Percentiles rank a stretch among this genome's conserved stretches.
These are phyloP conservation scores for Drosophila histrio DNA, from an alignment of 2,888 invertebrate genomes.

Conservation along the genomic window DNA sequence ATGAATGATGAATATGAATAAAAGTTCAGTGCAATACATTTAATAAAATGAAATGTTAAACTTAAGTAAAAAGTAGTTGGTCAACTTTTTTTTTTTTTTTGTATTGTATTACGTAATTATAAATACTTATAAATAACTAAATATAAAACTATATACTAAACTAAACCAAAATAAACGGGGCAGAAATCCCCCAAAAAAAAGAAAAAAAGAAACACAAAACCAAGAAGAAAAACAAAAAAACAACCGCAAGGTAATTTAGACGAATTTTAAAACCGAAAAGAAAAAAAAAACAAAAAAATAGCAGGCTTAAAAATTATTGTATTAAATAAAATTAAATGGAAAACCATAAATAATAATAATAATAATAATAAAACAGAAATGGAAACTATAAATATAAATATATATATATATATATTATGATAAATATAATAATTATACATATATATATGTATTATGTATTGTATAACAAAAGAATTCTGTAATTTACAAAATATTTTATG, in stretches of 20 bases:
- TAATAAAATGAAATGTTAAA: slow-evolving; percentile 51
- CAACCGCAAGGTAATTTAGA: slow-evolving; percentile 70
- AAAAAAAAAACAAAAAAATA: slow-evolving; percentile 40
- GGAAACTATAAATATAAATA: slow-evolving; percentile 49
- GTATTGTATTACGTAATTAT: slow-evolving; percentile 69
- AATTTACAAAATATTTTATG: slow-evolving; percentile 80
- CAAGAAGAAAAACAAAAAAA: slow-evolving; percentile 20
- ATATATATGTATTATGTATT: slow-evolving; percentile 72
- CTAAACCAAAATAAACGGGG: slow-evolving; percentile 1
- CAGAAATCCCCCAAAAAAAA: neutral
- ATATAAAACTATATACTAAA: slow-evolving; percentile 32
- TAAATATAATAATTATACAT: slow-evolving; percentile 52
- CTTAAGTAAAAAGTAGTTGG: slow-evolving; percentile 69
- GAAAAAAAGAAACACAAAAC: slow-evolving; percentile 5
- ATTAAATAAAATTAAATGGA: slow-evolving; percentile 40
- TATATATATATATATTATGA: slow-evolving; percentile 32
- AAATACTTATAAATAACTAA: slow-evolving; percentile 54
- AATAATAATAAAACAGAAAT: slow-evolving; percentile 24
- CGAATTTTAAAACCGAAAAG: slow-evolving; percentile 69
- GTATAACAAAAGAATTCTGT: slow-evolving; percentile 75
- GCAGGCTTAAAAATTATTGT: slow-evolving; percentile 70
- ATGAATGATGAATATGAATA: slow-evolving; percentile 4
- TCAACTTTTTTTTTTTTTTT: slow-evolving; percentile 67
- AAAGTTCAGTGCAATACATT: slow-evolving; percentile 68
- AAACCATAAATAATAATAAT: slow-evolving; percentile 19